phyloP scores from a whole-genome alignment of 2,797 vertebrate species.

The Peromyscus melanophrys region DNA sequence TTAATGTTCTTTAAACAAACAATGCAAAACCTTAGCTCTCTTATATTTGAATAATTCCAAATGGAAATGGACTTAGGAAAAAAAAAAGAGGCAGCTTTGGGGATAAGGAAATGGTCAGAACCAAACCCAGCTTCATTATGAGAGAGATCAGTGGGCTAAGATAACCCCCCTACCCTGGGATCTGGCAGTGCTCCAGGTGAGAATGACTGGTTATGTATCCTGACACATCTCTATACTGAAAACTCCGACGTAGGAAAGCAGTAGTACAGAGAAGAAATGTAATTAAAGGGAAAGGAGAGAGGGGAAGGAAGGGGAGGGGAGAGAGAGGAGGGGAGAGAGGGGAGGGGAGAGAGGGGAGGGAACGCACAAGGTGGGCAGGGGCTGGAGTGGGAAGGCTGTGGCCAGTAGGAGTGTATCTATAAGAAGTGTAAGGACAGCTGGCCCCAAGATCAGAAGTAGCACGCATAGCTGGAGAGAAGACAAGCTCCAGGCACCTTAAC shows the following conservation, averaged over 20 bases:
- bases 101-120: background rate
- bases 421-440: no score
- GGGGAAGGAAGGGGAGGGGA: no score
- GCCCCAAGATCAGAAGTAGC: background rate
- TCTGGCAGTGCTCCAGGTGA: background rate
- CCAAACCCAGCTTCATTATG: background rate
- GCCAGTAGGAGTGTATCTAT: background rate
- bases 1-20: slow-evolving; percentile 52
- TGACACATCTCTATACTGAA: background rate
- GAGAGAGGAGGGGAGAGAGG: rapidly evolving
- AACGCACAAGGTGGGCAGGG: no score
- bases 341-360: rapidly evolving
- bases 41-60: background rate
- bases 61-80: background rate
- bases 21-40: slow-evolving; percentile 2
- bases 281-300: background rate
- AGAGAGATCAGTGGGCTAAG: background rate
- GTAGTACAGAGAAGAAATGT: background rate
- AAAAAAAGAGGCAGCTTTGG: slow-evolving; percentile 9
- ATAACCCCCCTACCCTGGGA: background rate
- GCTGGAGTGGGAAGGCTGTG: no score
- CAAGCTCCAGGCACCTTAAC: background rate
- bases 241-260: background rate
- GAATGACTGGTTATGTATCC: background rate
- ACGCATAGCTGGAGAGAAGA: background rate